Evolutionary conservation across 2,797 vertebrate genomes (phyloP), one percentile per base, ranked within the genome.

Genomic region (Acanthis flammea): DNA sequence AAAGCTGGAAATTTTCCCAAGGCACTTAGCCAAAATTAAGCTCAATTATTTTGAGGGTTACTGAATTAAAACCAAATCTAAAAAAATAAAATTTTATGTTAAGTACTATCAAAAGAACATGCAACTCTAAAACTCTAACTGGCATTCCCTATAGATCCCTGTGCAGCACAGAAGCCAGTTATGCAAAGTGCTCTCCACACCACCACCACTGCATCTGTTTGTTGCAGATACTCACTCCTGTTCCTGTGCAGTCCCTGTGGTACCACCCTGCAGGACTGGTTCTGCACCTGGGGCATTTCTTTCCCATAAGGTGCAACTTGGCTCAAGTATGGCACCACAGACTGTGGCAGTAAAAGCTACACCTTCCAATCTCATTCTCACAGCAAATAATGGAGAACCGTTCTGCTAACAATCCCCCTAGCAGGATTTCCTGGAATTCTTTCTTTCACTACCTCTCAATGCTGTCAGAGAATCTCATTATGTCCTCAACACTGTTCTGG

Each of bases 21-120:
- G 63, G 63, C 71, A 50, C 11, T 87, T 30, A 67, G 39, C 10
- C 72, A 80, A 89, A 89, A 85, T 71, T 67, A 58, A 60, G 25
- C 60, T 62, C 22, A 18, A 91, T 90, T 94, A 65, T 55, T 91
- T 75, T 67, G 51, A 66, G 39, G 19, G 31, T 48, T 84, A 89
- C 63, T 51, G 16, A 92, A 93, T 54, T 28, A 78, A 86, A 84
- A 80, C 4, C 12, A 90, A 73, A 58, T 30, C 9, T 41, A 48
- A 22, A 76, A 55, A 44, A 37, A 58, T 25, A 37, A 41, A 24
- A 33, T 5, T 3, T 33, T 44, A 45, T 12, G 19, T 48, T 78
- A 42, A 23, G 58, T 90, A 81, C 21, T 95, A 85, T 66, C 21
- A 81, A 50, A 92, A 71, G 33, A 70, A 82, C 24, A 53, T 21